Base-by-base conservation (phyloP, 2,888 invertebrate species). In the Eupithecia vulgata region DNA sequence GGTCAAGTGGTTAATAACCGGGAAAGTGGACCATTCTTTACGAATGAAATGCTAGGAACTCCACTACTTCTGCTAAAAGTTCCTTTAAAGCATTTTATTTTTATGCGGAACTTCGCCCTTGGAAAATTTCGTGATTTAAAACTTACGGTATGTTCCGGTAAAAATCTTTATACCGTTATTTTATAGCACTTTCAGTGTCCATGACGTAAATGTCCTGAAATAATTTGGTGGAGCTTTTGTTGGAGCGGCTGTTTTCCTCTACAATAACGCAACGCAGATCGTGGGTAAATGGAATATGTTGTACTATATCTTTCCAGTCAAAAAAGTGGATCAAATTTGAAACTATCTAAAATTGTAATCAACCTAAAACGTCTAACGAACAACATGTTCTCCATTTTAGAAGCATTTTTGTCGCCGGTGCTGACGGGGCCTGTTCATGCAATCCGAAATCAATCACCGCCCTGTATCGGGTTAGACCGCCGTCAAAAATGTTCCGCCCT, bases 1-100 rank as follows among this genome's bases (percentile, higher is more conserved):
- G 72, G 75, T 75, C 75, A 75, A 75, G 75, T 72, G 67, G 67
- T 75, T 72, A 75, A 75, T 72, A 72, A 70, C 75, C 64, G 70
- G 64, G 57, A 57, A 73, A 72, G 10, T 59, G 57, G 42, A 21
- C 68, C 52, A 65, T 69, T 72, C 66, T 45, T 64, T 45, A 61
- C 48, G 59, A 70, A 67, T 30, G 48, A 70, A 73, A 70, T 70
- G 52, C 67, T 65, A 68, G 65, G 68, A 68, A 67, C 17, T 64
- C 40, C 35, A 57, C 45, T 61, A 48, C 48, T 52, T 64, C 37
- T 37, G 30, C 69, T 61, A 65, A 21, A 65, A 65, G 82, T 77
- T 82, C 83, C 30, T 52, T 65, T 70, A 40, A 70, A 70, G 37
- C 52, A 61, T 25, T 65, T 65, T 40, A 25, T 40, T 65, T 40